Conservation (phyloP, 2,113 vertebrate species). For the Eulacestoma nigropectus region DNA sequence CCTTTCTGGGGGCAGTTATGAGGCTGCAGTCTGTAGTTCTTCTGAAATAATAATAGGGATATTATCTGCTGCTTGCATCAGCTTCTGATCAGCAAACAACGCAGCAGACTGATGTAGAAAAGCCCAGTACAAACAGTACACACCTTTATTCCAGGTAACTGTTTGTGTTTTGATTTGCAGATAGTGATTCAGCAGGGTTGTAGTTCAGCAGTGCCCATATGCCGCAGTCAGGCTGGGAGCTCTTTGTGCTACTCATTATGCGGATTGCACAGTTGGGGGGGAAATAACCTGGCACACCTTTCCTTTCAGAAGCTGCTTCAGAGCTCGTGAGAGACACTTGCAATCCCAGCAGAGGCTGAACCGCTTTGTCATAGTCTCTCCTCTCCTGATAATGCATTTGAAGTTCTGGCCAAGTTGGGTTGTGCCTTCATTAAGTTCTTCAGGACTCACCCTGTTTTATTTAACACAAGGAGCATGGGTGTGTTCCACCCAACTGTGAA, state of each 20-base stretch:
- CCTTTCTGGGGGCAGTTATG: neutral
- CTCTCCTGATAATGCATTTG: neutral
- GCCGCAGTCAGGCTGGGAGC: neutral
- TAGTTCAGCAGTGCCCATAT: neutral
- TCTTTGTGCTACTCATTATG: neutral
- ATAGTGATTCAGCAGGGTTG: neutral
- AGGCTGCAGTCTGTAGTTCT: neutral
- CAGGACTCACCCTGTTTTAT: neutral
- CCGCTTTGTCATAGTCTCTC: neutral
- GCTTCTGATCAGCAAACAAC: neutral
- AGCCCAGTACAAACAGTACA: constrained; percentile 2
- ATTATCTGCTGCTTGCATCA: neutral
- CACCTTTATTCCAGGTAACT: constrained; percentile 18
- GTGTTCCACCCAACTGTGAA: neutral
- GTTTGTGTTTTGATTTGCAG: constrained; percentile 1
- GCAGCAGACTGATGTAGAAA: neutral
- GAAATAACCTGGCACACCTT: neutral
- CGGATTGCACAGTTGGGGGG: neutral
- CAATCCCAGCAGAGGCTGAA: neutral
- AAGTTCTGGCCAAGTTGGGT: constrained; percentile 1
- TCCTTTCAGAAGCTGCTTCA: neutral
- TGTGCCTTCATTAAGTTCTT: neutral
- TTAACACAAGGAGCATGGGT: neutral
- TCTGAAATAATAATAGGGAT: neutral
- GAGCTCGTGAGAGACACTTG: neutral